Conservation (phyloP, 2,113 vertebrate genomes). For the Pleuronectes platessa region DNA sequence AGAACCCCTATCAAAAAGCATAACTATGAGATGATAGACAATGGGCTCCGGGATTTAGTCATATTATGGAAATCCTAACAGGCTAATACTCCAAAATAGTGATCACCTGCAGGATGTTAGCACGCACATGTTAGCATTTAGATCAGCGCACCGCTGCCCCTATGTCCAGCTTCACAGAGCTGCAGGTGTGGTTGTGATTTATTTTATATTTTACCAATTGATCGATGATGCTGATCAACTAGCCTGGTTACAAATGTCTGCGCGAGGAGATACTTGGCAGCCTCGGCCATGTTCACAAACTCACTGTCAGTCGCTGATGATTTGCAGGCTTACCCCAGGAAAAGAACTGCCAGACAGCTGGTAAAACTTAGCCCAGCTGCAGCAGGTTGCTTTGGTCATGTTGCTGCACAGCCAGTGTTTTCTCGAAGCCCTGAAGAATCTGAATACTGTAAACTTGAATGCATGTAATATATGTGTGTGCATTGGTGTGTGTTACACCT, state of each 20-base stretch:
- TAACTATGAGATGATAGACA: no score
- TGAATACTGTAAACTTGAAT: not conserved
- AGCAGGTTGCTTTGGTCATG: not conserved
- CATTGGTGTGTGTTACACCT: slow-evolving; percentile 28
- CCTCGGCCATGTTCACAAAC: not conserved
- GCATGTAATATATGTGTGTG: not conserved
- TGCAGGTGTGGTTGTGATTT: not conserved
- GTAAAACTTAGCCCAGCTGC: not conserved
- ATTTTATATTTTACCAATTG: not conserved
- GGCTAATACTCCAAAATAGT: not conserved
- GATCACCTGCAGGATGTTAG: slow-evolving; percentile 2
- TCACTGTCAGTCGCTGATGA: not conserved
- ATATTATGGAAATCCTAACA: no score
- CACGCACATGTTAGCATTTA: not conserved
- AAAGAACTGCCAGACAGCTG: not conserved
- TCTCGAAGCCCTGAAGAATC: not conserved
- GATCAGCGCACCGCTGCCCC: not conserved
- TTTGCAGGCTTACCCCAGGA: not conserved
- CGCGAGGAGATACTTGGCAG: not conserved
- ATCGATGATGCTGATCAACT: not conserved
- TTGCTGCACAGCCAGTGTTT: not conserved
- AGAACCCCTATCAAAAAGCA: no score
- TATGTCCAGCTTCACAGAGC: not conserved
- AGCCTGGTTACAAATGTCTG: not conserved
- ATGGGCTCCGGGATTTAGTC: no score